Evolutionary conservation across 2,113 vertebrate species (phyloP), one percentile per base, ranked within the genome.

Genomic region (Deroptyus accipitrinus): DNA sequence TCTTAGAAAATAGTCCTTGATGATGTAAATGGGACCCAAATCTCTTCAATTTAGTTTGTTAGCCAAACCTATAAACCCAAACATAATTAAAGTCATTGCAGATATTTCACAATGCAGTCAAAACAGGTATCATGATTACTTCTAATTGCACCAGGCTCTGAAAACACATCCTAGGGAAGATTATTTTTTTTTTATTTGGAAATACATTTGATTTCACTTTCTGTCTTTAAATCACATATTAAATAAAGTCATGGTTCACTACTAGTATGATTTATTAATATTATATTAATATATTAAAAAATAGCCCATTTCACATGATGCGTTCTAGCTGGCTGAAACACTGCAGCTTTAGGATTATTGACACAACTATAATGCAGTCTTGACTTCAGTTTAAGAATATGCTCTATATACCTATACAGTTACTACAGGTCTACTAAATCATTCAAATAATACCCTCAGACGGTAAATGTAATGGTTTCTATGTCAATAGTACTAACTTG

Each of bases 401-500:
- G 35, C 17, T 96, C 67, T 42, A 14, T 33, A 18, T 61, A 35
- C 6, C 48, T 67, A 61, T 41, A 70, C 9, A 4, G 49, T 78
- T 55, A 46, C 41, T 83, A 63, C 10, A 77, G 52, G 52, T 51
- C 75, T 46, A 61, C 59, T 46, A 55, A 79, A 73, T 24, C 19
- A 74, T 79, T 93, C 62, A 77, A 49, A 33, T 17, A 79, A 13
- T 54, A 81, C n/a, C 18, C 16, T 52, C 31, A 64, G 44, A 55
- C 15, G 70, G 75, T 57, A 97, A 96, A 93, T 33, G 42, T 76
- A 94, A 79, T 62, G 68, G 81, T 82, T 95, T 88, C 86, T 88
- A 16, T 37, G 66, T 86, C 54, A 80, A 78, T 23, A 87, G 19
- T 13, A 80, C 17, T 67, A 77, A 69, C 22, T 17, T 76, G 41